Conservation (phyloP, 2,113 vertebrate species). For the Propithecus coquereli region DNA sequence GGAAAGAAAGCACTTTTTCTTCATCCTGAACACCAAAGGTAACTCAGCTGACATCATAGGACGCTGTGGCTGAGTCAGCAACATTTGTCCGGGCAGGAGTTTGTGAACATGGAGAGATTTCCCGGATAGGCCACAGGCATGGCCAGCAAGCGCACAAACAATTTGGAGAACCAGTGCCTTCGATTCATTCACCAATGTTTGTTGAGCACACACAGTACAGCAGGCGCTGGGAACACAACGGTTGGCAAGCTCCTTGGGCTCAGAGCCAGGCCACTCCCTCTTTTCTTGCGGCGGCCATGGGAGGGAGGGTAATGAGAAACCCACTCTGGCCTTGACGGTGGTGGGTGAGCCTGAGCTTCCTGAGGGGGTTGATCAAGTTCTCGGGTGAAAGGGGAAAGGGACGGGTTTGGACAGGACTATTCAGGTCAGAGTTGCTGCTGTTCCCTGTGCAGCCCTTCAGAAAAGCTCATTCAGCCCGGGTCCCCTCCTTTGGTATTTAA, state of each 20-base stretch:
- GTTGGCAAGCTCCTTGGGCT: background rate
- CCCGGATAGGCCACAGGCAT: background rate
- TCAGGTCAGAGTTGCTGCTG: background rate
- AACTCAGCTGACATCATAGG: background rate
- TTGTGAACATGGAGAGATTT: background rate
- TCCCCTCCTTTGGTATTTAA: background rate
- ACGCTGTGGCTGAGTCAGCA: background rate
- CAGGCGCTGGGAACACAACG: background rate
- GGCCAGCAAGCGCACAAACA: background rate
- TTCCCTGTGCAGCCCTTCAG: background rate
- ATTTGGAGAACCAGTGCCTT: background rate
- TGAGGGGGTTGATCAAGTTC: background rate
- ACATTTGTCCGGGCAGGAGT: background rate
- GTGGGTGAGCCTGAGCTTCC: background rate
- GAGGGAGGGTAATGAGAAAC: background rate
- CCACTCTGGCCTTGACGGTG: background rate
- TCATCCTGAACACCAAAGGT: background rate
- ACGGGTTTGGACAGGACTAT: background rate
- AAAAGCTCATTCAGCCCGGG: background rate
- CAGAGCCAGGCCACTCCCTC: fast-evolving
- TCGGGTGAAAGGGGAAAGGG: background rate
- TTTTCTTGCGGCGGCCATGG: background rate
- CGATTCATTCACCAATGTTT: background rate
- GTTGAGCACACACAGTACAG: fast-evolving
- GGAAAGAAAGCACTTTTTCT: background rate